A percentile compares a stretch with the other conserved stretches of the same genome.
phyloP scores from a whole-genome alignment of 2,888 invertebrate genomes.

The Volucella inflata region DNA sequence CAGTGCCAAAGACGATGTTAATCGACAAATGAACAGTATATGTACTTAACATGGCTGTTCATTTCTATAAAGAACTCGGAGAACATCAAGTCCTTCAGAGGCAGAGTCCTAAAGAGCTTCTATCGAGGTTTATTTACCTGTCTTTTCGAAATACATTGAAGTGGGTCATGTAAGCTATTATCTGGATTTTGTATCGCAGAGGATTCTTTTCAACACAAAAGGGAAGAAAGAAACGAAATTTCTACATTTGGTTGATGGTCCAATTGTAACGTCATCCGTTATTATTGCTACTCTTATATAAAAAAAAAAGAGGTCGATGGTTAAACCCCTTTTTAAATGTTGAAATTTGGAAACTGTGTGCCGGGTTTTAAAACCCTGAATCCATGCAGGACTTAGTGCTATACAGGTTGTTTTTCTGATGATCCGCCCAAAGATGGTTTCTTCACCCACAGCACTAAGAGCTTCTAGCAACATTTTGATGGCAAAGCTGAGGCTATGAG shows the following conservation, averaged over 20 bases:
- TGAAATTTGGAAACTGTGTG: too few species aligned
- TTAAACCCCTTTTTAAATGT: too few species aligned
- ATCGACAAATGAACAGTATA: slow-evolving; percentile 85
- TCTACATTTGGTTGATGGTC: slow-evolving; percentile 89
- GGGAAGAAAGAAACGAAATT: slow-evolving; percentile 86
- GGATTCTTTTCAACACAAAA: slow-evolving; percentile 89
- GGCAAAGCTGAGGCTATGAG: too few species aligned
- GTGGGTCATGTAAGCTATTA: slow-evolving; percentile 90
- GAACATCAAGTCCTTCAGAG: slow-evolving; percentile 85
- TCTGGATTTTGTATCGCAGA: slow-evolving; percentile 90
- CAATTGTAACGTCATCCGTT: slow-evolving; percentile 89
- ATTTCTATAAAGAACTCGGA: slow-evolving; percentile 87
- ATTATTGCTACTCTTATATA: slow-evolving; percentile 90
- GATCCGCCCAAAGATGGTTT: too few species aligned
- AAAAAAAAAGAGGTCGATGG: too few species aligned
- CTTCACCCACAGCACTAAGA: too few species aligned
- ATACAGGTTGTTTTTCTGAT: too few species aligned
- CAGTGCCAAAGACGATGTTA: slow-evolving; percentile 84
- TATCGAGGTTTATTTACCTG: slow-evolving; percentile 90
- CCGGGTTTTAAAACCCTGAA: too few species aligned
- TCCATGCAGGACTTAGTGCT: too few species aligned
- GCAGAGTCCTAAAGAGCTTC: slow-evolving; percentile 89
- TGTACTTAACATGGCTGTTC: slow-evolving; percentile 85
- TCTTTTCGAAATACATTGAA: slow-evolving; percentile 87
- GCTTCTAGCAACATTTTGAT: too few species aligned